phyloP scores from a whole-genome alignment of 2,888 invertebrate genomes.

The Euclidia mi region DNA sequence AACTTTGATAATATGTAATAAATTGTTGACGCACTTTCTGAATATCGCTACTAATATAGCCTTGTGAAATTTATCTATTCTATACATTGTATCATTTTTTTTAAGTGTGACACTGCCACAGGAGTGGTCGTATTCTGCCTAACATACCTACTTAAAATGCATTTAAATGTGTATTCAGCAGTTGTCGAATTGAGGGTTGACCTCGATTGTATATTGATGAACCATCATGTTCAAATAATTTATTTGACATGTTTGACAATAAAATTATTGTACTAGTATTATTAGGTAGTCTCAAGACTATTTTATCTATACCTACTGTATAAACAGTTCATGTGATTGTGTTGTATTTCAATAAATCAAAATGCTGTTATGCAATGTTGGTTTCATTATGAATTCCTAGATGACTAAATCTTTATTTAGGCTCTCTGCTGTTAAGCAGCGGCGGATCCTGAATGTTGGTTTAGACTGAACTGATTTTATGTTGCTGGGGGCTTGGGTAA shows the following conservation, averaged over 20 bases:
- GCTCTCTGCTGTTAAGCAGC: too few species aligned
- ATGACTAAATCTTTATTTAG: too few species aligned
- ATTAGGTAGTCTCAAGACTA: conserved; percentile 80
- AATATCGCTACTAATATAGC: conserved; percentile 47
- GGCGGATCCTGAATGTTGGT: too few species aligned
- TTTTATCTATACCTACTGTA: conserved; percentile 75
- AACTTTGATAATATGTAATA: conserved; percentile 52
- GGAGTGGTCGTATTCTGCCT: conserved; percentile 24
- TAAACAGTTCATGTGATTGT: conserved; percentile 83
- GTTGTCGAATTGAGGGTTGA: conserved; percentile 36
- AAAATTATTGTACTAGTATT: conserved; percentile 84
- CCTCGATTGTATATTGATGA: conserved; percentile 45
- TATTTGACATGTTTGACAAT: conserved; percentile 87
- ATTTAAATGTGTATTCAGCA: conserved; percentile 40
- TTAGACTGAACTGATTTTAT: too few species aligned
- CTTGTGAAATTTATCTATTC: conserved; percentile 42
- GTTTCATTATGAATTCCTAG: conserved; percentile 28
- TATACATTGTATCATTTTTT: conserved; percentile 34
- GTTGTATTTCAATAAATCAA: conserved; percentile 86
- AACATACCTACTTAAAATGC: conserved; percentile 38
- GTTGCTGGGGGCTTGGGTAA: too few species aligned
- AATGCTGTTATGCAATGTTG: conserved; percentile 73
- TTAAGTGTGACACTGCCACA: conserved; percentile 20
- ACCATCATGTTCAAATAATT: conserved; percentile 68
- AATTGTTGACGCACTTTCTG: conserved; percentile 62